These are phyloP conservation scores for Microplitis manilae DNA, from an alignment of 2,888 invertebrate species.

Conservation along the genomic window DNA sequence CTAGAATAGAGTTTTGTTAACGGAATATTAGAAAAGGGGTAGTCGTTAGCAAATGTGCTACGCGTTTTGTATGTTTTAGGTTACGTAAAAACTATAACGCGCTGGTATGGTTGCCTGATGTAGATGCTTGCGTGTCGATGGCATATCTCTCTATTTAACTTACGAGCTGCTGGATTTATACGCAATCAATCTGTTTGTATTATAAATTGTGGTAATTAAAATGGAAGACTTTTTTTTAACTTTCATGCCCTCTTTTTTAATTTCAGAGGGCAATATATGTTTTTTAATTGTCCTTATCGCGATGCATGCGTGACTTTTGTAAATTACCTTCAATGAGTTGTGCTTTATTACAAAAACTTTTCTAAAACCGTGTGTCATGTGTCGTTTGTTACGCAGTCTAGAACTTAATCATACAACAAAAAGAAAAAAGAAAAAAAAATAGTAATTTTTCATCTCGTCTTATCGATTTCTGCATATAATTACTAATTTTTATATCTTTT, in stretches of 20 bases:
- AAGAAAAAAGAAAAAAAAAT: too few relatives aligned
- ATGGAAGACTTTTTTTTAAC: constrained; percentile 37
- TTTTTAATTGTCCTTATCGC: too few relatives aligned
- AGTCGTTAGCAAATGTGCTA: not conserved
- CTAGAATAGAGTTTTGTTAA: constrained; percentile 1
- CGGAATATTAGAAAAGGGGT: not conserved
- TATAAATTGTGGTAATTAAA: constrained; percentile 35
- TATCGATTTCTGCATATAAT: too few relatives aligned
- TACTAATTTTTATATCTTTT: too few relatives aligned
- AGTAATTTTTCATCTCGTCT: too few relatives aligned
- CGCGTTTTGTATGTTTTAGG: not conserved
- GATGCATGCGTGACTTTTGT: too few relatives aligned
- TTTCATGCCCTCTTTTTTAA: too few relatives aligned
- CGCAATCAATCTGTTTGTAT: constrained; percentile 33
- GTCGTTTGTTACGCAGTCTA: too few relatives aligned
- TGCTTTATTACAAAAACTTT: too few relatives aligned
- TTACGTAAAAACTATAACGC: not conserved
- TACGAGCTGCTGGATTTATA: constrained; percentile 29
- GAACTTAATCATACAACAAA: not conserved
- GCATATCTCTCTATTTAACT: constrained; percentile 47
- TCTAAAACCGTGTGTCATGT: too few relatives aligned
- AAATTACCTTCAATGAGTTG: too few relatives aligned
- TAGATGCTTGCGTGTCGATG: constrained; percentile 48
- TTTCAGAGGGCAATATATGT: too few relatives aligned
- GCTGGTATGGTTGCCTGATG: not conserved